Evolutionary conservation across 2,888 invertebrate species (phyloP).

Genomic region (Nephrocerus scutellatus): DNA sequence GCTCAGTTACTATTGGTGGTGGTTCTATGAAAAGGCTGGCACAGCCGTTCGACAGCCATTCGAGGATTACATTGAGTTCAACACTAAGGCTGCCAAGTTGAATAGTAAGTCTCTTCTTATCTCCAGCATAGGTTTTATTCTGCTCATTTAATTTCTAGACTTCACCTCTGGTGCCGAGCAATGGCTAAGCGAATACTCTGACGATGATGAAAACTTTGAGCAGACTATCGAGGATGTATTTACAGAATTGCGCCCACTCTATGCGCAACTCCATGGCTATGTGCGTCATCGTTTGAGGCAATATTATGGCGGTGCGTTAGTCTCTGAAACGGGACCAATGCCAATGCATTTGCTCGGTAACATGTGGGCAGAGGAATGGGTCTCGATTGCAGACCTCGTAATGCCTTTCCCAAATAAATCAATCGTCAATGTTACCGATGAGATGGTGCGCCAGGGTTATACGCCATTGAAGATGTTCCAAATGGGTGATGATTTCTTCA

Average conservation of each 20-base stretch:
- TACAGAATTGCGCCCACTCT: conserved; percentile 70
- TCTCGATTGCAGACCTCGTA: conserved; percentile 50
- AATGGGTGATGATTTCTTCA: conserved; percentile 79
- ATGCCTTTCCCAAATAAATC: conserved; percentile 67
- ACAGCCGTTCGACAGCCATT: conserved; percentile 55
- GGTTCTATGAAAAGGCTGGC: conserved; percentile 67
- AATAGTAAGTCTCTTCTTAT: conserved; percentile 51
- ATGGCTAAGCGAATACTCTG: conserved; percentile 66
- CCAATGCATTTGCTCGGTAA: conserved; percentile 73
- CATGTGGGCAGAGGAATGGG: conserved; percentile 82
- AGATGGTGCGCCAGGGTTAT: conserved; percentile 68
- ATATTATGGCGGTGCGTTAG: conserved; percentile 62
- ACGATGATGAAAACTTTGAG: conserved; percentile 65
- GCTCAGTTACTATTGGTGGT: conserved; percentile 66
- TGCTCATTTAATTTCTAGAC: too few relatives aligned
- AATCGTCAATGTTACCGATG: conserved; percentile 64
- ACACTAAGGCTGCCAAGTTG: conserved; percentile 60
- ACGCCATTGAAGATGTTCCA: conserved; percentile 73
- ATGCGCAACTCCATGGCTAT: conserved; percentile 76
- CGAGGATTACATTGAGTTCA: conserved; percentile 56
- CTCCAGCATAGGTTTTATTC: too few relatives aligned
- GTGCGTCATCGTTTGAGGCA: conserved; percentile 65
- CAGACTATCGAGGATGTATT: conserved; percentile 62
- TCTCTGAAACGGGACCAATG: conserved; percentile 62
- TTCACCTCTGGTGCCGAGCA: conserved; percentile 62